Percentiles rank a stretch among this genome's conserved stretches.
phyloP scores from a whole-genome alignment of 2,888 invertebrate species.

The Drosophila pegasa region DNA sequence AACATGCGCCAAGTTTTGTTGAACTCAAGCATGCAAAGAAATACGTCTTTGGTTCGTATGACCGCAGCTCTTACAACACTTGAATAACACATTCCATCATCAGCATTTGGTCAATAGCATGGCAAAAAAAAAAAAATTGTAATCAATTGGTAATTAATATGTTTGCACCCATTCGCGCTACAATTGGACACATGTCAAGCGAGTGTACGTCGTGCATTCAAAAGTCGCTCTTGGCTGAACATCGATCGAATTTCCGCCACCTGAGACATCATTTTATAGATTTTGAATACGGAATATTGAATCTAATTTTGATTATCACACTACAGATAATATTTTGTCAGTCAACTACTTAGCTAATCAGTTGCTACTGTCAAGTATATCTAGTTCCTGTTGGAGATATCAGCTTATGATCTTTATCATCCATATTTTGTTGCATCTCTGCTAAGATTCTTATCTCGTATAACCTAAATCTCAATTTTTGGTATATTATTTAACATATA shows the following conservation, averaged over 20 bases:
- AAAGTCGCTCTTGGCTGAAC: background rate
- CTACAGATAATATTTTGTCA: background rate
- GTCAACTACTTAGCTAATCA: background rate
- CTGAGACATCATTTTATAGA: no score
- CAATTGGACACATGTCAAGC: background rate
- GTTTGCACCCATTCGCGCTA: background rate
- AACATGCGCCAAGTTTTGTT: conserved; percentile 54
- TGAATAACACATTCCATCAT: conserved; percentile 28
- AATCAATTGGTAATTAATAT: conserved; percentile 11
- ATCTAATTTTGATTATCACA: background rate
- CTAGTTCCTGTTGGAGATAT: background rate
- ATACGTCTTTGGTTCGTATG: conserved; percentile 25
- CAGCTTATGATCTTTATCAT: background rate
- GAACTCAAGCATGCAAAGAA: conserved; percentile 50
- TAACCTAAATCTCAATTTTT: background rate
- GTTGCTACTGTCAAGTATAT: no score
- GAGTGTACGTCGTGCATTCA: background rate
- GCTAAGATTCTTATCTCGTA: background rate
- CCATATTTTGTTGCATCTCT: background rate
- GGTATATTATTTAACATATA: background rate
- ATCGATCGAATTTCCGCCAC: conserved; percentile 2
- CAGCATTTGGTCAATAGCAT: conserved; percentile 15
- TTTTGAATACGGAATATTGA: background rate
- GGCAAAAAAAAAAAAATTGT: background rate
- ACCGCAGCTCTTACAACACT: conserved; percentile 13